These are phyloP conservation scores for Daktulosphaira vitifoliae DNA, from an alignment of 1,140 invertebrate genomes.

Conservation along the genomic window DNA sequence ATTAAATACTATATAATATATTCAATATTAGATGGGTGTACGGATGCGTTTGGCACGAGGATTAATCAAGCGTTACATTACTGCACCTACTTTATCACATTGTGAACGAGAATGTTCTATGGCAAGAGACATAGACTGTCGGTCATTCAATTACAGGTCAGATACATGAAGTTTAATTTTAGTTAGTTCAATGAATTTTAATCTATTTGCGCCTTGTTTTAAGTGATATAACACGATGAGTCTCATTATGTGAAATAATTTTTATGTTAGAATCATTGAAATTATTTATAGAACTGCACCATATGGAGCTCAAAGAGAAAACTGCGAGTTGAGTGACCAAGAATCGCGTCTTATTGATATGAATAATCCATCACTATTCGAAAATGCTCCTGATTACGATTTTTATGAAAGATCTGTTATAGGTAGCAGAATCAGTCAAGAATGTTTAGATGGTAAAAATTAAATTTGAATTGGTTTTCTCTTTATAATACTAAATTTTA, in stretches of 20 bases:
- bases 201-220: too few species aligned
- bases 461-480: too few species aligned
- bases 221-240: too few species aligned
- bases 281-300: conserved; percentile 45
- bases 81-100: conserved; percentile 60
- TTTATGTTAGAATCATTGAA: too few species aligned
- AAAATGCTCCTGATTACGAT: conserved; percentile 71
- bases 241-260: too few species aligned
- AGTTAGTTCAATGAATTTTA: too few species aligned
- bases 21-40: conserved; percentile 49
- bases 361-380: conserved; percentile 74
- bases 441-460: conserved; percentile 68
- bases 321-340: conserved; percentile 80
- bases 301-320: conserved; percentile 64
- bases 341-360: conserved; percentile 74
- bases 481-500: too few species aligned
- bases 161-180: too few species aligned
- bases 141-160: conserved; percentile 75
- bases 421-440: conserved; percentile 52
- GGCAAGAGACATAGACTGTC: conserved; percentile 72
- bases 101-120: conserved; percentile 77
- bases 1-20: neutral
- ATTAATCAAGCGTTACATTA: conserved; percentile 64
- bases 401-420: conserved; percentile 72
- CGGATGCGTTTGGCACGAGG: conserved; percentile 65